Conservation (phyloP, 2,797 vertebrate species). For the Poliocrania exsul region DNA sequence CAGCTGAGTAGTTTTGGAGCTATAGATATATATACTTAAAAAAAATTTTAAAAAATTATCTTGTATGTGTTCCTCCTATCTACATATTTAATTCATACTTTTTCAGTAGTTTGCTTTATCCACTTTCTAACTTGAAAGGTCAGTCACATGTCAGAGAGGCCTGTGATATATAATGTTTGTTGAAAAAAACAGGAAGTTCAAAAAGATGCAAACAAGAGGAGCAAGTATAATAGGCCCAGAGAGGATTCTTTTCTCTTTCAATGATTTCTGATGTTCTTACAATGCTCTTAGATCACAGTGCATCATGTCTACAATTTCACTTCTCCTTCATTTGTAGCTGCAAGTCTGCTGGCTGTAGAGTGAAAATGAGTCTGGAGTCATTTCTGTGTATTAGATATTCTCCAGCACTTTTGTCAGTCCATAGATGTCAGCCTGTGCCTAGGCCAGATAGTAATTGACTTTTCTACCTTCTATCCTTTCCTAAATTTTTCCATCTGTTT, state of each 20-base stretch:
- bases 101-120: neutral
- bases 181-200: conserved; percentile 35
- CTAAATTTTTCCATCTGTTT: neutral
- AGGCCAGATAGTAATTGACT: neutral
- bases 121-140: neutral
- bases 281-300: conserved; percentile 34
- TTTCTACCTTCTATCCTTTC: neutral
- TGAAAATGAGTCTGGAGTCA: neutral
- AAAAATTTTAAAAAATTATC: neutral
- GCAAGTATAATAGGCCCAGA: neutral
- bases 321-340: neutral
- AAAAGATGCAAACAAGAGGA: conserved; percentile 26
- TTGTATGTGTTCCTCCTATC: neutral
- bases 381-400: neutral
- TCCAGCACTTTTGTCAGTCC: neutral
- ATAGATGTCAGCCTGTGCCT: neutral
- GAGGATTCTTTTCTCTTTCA: conserved; percentile 24
- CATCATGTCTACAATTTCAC: conserved; percentile 6
- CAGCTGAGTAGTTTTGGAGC: neutral
- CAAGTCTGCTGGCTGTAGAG: neutral
- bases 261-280: conserved; percentile 19
- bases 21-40: neutral
- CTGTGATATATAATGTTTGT: neutral
- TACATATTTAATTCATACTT: neutral
- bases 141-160: neutral